Evolutionary conservation across 2,888 invertebrate genomes (phyloP), one percentile per base, ranked within the genome.

Genomic region (Lasioglossum zephyrum): DNA sequence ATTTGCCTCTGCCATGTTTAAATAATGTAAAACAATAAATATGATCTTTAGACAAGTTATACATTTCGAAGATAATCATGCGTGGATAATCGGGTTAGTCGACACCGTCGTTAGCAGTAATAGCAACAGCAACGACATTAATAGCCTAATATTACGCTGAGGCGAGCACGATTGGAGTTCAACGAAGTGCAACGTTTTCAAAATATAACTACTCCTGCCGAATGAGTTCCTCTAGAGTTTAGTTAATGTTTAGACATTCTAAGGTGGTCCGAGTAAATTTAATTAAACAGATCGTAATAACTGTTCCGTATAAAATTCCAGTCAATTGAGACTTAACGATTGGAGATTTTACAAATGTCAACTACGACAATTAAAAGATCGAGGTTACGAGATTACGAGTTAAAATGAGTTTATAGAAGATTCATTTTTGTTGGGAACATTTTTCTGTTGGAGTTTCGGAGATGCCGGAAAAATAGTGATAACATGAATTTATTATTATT

Each of bases 61-160:
- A 76, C 53, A 81, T 69, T 79, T 66, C 53, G 69, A 63, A 77
- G 82, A 88, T 89, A 88, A 86, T 88, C 83, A 74, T 75, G 78
- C 82, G 57, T 49, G 83, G 77, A 82, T 89, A 89, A 89, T 87
- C 79, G 80, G 26, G 77, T 87, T 88, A 82, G 79, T 31, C 83
- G 85, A 86, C 84, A 85, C 76, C 57, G 77, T 85, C 82, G 88
- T 87, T 85, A 84, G 60, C 76, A 81, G 79, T 82, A 84, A 85
- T 84, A 84, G 84, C 87, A 83, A 84, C 75, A 78, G 85, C 79
- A 84, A 87, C 86, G 87, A 81, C 84, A 86, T 87, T 89, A 89
- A 89, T 89, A 82, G 89, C 77, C 85, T 85, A 85, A 84, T 87
- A 88, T 85, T 82, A 84, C 78, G 82, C 39, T 66, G 72, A 79